phyloP scores from a whole-genome alignment of 2,888 invertebrate species.

The Rhyacophila evoluta region DNA sequence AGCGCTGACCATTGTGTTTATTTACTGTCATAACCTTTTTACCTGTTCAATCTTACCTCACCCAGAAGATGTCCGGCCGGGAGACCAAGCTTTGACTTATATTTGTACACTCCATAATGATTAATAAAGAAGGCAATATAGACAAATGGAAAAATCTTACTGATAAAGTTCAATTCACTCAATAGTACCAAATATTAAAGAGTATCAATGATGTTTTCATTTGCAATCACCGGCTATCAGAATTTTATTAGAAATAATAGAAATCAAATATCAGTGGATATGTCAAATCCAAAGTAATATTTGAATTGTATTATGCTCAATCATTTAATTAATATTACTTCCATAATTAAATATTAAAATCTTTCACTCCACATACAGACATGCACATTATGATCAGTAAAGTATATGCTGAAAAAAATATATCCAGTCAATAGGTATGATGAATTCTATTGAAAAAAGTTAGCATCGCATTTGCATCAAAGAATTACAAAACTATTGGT shows the following conservation, averaged over 20 bases:
- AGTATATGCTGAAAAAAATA: no score
- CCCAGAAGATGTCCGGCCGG: neutral
- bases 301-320: neutral
- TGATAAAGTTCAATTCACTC: no score
- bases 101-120: neutral
- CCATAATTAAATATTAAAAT: neutral
- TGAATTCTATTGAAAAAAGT: no score
- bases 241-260: no score
- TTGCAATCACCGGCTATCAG: no score
- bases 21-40: slow-evolving; percentile 12
- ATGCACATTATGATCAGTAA: neutral
- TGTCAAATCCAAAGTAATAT: neutral
- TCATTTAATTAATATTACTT: neutral
- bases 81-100: neutral
- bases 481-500: no score
- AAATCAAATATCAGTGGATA: no score
- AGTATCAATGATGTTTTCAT: no score
- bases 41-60: slow-evolving; percentile 25
- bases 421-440: no score
- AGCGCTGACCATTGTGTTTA: neutral
- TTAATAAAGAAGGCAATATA: neutral
- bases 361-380: neutral
- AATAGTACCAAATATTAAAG: no score
- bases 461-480: no score
- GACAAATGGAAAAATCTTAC: neutral